Evolutionary conservation across 2,113 vertebrate species (phyloP).

Genomic region (Paratilapia polleni): DNA sequence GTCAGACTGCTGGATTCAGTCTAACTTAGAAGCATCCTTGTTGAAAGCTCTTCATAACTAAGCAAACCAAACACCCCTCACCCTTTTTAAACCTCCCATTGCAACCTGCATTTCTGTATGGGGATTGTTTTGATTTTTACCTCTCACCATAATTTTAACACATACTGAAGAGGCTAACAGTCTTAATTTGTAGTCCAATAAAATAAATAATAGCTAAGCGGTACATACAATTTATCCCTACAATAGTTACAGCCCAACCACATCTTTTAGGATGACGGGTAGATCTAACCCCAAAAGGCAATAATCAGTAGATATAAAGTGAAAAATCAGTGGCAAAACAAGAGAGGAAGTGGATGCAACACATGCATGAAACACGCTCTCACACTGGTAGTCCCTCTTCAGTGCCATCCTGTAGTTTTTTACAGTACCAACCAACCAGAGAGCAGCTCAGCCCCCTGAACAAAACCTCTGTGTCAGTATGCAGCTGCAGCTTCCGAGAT

Average conservation of each 20-base stretch:
- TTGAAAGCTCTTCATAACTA: neutral
- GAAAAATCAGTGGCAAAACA: neutral
- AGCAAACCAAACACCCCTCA: neutral
- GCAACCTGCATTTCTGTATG: neutral
- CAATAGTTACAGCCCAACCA: neutral
- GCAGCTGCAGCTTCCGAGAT: constrained; percentile 78
- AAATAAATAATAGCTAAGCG: neutral
- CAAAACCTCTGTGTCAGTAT: constrained; percentile 76
- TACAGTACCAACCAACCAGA: constrained; percentile 59
- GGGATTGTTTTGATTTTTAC: neutral
- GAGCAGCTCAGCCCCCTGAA: constrained; percentile 61
- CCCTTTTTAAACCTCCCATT: neutral
- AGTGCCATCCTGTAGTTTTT: constrained; percentile 50
- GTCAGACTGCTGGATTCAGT: neutral
- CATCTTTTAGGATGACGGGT: neutral
- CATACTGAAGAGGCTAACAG: neutral
- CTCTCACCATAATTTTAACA: neutral
- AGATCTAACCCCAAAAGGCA: neutral
- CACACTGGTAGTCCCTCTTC: neutral
- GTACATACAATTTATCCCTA: neutral
- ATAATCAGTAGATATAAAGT: constrained; percentile 1
- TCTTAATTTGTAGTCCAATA: neutral
- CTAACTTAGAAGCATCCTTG: too few species aligned
- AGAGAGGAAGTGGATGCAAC: neutral
- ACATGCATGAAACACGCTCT: neutral